Evolutionary conservation across 2,113 vertebrate species (phyloP).

Genomic region (Pantherophis guttatus): DNA sequence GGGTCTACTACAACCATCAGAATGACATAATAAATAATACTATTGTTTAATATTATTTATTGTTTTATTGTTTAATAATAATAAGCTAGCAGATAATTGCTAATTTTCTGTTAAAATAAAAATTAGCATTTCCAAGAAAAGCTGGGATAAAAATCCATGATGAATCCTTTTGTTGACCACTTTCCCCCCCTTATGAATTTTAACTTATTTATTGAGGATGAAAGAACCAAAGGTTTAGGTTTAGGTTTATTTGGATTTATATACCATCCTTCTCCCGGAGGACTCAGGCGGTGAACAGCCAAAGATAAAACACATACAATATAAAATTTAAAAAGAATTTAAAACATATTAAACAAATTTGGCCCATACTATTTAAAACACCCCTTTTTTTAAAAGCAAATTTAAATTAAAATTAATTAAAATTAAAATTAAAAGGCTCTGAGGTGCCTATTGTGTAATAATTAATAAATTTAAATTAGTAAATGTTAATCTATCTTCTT

Average conservation of each 20-base stretch:
- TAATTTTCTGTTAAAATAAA: slow-evolving; percentile 35
- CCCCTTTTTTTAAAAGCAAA: too few relatives aligned
- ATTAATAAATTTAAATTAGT: slow-evolving; percentile 47
- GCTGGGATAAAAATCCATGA: background rate
- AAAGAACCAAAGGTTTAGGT: slow-evolving; percentile 26
- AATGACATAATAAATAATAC: background rate
- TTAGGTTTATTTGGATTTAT: too few relatives aligned
- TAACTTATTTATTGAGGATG: slow-evolving; percentile 30
- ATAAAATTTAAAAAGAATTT: too few relatives aligned
- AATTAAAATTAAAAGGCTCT: background rate
- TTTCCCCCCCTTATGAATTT: background rate
- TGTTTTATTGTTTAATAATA: background rate
- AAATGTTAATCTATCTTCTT: slow-evolving; percentile 13
- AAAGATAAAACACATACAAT: too few relatives aligned
- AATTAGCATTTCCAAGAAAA: slow-evolving; percentile 37
- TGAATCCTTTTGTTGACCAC: background rate
- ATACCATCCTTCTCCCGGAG: too few relatives aligned
- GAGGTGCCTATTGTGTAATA: slow-evolving; percentile 10
- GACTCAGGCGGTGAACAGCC: too few relatives aligned
- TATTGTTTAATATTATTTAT: background rate
- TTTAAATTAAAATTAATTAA: too few relatives aligned
- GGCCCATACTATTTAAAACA: too few relatives aligned
- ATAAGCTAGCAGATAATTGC: slow-evolving; percentile 29
- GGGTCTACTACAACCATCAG: background rate
- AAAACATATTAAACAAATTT: too few relatives aligned